phyloP scores from a whole-genome alignment of 2,888 invertebrate species.

The Trissoscelio sp. region DNA sequence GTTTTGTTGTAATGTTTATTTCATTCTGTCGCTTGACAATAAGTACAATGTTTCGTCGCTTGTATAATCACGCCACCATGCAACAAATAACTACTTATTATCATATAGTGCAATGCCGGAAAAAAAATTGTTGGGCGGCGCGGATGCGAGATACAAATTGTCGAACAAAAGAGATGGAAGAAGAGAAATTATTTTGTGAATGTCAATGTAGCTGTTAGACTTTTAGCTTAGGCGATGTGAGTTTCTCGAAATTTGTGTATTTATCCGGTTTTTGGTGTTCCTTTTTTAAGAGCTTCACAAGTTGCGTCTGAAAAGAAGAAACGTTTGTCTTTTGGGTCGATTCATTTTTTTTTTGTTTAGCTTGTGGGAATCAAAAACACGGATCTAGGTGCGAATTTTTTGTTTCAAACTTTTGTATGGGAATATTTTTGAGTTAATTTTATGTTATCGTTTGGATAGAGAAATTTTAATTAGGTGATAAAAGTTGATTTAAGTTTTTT shows the following conservation, averaged over 20 bases:
- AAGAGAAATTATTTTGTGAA: conserved; percentile 48
- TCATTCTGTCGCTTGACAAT: conserved; percentile 50
- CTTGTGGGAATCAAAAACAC: no score
- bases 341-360: no score
- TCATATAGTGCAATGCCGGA: conserved; percentile 54
- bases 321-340: no score
- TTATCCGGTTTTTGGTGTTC: conserved; percentile 35
- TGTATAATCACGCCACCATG: conserved; percentile 44
- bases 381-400: no score
- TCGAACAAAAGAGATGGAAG: conserved; percentile 3
- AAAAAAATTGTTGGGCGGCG: conserved; percentile 28
- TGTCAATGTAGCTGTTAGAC: conserved; percentile 46
- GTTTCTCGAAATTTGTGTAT: conserved; percentile 50
- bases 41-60: conserved; percentile 44
- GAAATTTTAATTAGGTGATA: conserved; percentile 7
- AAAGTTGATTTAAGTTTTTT: no score
- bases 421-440: not conserved
- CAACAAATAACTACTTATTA: conserved; percentile 43
- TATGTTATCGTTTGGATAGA: conserved; percentile 1
- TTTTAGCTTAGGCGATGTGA: conserved; percentile 31
- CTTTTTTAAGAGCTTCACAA: no score
- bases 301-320: not conserved
- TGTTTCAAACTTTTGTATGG: conserved; percentile 5
- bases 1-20: conserved; percentile 47
- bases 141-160: conserved; percentile 2